These are phyloP conservation scores for Caenorhabditis briggsae DNA, from an alignment of 1,140 invertebrate genomes.

Conservation along the genomic window DNA sequence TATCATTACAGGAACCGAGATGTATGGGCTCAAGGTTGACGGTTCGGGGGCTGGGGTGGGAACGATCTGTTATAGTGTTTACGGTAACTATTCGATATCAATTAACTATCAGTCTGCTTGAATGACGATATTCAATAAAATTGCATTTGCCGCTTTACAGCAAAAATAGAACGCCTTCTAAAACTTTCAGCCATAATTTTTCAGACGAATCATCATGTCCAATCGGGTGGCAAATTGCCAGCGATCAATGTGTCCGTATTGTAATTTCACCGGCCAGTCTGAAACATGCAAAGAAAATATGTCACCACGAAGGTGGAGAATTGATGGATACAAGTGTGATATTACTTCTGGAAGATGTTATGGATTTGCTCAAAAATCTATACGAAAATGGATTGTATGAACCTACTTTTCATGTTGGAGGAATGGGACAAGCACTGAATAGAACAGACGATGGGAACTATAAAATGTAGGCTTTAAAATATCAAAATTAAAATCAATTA, in stretches of 20 bases:
- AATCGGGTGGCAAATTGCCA: constrained; percentile 39
- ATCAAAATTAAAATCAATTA: neutral
- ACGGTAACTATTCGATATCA: no score
- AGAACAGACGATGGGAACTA: constrained; percentile 22
- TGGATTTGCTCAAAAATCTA: constrained; percentile 15
- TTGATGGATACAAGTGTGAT: constrained; percentile 48
- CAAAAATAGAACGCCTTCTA: no score
- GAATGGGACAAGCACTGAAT: constrained; percentile 45
- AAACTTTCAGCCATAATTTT: neutral
- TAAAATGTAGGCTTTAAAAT: neutral
- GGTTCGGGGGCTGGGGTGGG: no score
- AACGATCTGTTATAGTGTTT: no score
- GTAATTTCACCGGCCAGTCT: neutral
- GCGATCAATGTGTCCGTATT: constrained; percentile 44
- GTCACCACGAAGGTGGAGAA: constrained; percentile 40
- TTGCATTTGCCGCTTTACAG: neutral
- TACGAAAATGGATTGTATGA: constrained; percentile 32
- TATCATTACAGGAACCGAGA: no score
- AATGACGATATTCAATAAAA: no score
- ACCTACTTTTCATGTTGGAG: constrained; percentile 17
- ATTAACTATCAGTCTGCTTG: no score
- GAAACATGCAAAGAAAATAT: constrained; percentile 27
- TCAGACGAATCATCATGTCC: constrained; percentile 38
- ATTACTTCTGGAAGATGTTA: constrained; percentile 4
- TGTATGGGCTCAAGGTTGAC: no score